These are phyloP conservation scores for Drosophila macrothrix DNA, from an alignment of 2,888 invertebrate genomes.

Conservation along the genomic window DNA sequence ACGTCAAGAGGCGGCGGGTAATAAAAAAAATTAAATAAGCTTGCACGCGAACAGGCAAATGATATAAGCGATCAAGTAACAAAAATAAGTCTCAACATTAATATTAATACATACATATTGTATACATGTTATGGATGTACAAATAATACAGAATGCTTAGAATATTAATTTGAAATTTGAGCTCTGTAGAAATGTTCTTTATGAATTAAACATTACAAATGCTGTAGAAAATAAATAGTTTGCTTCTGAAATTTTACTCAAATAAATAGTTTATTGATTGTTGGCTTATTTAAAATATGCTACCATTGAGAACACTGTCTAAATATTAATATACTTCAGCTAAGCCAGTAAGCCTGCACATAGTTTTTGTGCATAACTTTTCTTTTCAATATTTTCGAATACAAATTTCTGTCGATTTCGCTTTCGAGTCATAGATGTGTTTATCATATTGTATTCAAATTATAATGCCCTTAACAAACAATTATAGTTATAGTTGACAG, in stretches of 20 bases:
- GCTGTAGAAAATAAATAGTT: not conserved
- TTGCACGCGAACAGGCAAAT: conserved; percentile 62
- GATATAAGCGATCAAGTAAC: conserved; percentile 49
- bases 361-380: not conserved
- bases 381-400: not conserved
- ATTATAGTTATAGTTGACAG: not conserved
- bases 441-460: not conserved
- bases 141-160: not conserved
- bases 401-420: no score
- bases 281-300: not conserved
- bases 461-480: not conserved
- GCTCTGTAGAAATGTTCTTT: not conserved
- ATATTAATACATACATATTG: not conserved
- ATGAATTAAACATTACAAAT: not conserved
- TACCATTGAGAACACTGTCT: not conserved
- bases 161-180: not conserved
- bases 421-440: not conserved
- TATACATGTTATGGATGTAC: not conserved
- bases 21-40: conserved; percentile 78
- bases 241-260: not conserved
- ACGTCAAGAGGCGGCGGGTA: conserved; percentile 55
- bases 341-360: not conserved
- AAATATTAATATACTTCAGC: not conserved
- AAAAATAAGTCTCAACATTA: conserved; percentile 22
- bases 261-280: not conserved